Evolutionary conservation across 2,797 vertebrate species (phyloP), one percentile per base, ranked within the genome.

Genomic region (Xenopus petersii): DNA sequence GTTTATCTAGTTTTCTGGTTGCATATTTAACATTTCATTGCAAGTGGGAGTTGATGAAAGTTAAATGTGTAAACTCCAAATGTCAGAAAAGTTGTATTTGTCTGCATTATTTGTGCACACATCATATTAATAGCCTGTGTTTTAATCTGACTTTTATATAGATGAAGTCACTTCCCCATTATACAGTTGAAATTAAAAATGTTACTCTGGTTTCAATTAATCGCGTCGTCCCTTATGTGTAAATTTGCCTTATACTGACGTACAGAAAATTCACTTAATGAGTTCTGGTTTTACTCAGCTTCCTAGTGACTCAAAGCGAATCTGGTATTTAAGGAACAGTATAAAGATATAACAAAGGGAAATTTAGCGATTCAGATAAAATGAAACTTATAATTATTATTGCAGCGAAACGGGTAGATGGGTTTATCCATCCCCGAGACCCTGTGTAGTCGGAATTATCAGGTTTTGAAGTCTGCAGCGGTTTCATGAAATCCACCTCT

Each of bases 251-350:
- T 58, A 16, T 16, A 15, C 1, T 58, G 55, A 58, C 55, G 16
- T 58, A n/a, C 8, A n/a, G 6, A 58, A n/a, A n/a, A 9, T n/a
- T 58, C 12, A 12, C 15, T 54, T 12, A 54, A 12, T 12, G 12
- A 1, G 9, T 58, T 58, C 55, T 16, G 15, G 16, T 58, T 58
- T 58, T 58, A 58, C 13, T 58, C 13, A 58, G 55, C 16, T 58
- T 26, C 21, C 30, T 12, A 73, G 17, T 64, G 70, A 64, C 62
- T 56, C 42, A 55, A 72, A 72, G 10, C 6, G 49, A 72, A 55
- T 73, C 71, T 73, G 15, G 12, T 58, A 12, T 36, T 46, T 73
- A 33, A 64, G 61, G 61, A 64, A 73, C 51, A 73, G 33, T 21
- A 12, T 17, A 17, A 9, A 54, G 10, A 55, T 64, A 55, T 33